A percentile compares a stretch with the other conserved stretches of the same genome.
phyloP scores from a whole-genome alignment of 2,888 invertebrate genomes.

The Keiferia lycopersicella region DNA sequence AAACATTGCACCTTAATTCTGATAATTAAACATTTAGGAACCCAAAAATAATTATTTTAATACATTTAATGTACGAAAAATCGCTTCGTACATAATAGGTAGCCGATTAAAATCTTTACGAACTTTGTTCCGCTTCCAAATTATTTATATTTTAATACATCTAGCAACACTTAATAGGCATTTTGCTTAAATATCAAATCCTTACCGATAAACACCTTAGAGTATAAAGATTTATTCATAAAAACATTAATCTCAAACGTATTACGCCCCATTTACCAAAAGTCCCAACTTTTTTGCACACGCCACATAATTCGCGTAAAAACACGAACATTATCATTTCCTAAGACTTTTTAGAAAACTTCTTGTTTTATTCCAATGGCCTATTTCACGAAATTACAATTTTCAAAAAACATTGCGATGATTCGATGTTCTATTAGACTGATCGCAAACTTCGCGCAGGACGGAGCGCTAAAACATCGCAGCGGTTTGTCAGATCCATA shows the following conservation, averaged over 20 bases:
- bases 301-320: background rate
- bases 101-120: slow-evolving; percentile 34
- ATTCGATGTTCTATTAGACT: no score
- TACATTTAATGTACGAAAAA: background rate
- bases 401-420: no score
- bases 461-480: no score
- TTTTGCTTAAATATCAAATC: slow-evolving; percentile 33
- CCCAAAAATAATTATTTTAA: slow-evolving; percentile 24
- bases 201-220: background rate
- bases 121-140: slow-evolving; percentile 55
- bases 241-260: background rate
- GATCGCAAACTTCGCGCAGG: no score
- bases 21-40: slow-evolving; percentile 52
- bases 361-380: no score
- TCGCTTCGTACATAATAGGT: slow-evolving; percentile 21
- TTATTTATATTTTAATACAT: slow-evolving; percentile 35
- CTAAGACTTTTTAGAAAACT: background rate
- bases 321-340: background rate
- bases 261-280: slow-evolving; percentile 10
- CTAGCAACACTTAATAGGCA: slow-evolving; percentile 50
- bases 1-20: slow-evolving; percentile 68
- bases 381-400: no score
- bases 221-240: background rate
- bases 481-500: no score
- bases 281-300: background rate